These are phyloP conservation scores for Steromphala cineraria DNA, from an alignment of 2,888 invertebrate genomes.

Conservation along the genomic window DNA sequence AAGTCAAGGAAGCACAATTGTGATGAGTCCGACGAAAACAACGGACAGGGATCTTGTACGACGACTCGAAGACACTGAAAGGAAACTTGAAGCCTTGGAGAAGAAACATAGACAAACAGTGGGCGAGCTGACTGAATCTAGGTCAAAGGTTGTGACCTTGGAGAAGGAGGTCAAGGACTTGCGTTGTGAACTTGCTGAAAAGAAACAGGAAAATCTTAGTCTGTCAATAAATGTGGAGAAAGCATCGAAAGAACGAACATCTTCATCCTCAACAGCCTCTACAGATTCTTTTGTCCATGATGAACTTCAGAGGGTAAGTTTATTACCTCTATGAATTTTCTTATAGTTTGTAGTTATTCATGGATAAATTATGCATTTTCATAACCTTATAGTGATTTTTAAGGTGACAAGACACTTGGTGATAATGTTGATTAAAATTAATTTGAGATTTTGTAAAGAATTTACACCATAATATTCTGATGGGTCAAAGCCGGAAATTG, in stretches of 20 bases:
- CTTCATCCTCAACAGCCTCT: not conserved
- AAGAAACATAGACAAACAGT: constrained; percentile 35
- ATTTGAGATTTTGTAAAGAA: too few species aligned
- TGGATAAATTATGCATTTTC: not conserved
- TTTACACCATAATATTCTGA: too few species aligned
- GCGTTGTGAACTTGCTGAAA: constrained; percentile 31
- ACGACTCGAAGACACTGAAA: constrained; percentile 14
- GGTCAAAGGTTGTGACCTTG: constrained; percentile 23
- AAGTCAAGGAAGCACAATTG: not conserved
- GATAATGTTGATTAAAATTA: too few species aligned
- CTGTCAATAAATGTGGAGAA: constrained; percentile 33
- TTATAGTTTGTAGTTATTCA: not conserved
- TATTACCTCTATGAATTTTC: not conserved
- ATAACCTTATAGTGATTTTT: not conserved
- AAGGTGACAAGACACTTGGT: too few species aligned
- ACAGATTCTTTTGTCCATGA: constrained; percentile 22
- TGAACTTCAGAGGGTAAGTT: constrained; percentile 34
- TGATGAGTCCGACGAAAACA: not conserved
- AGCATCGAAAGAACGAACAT: not conserved
- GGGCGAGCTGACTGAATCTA: constrained; percentile 20
- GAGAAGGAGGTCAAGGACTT: constrained; percentile 42
- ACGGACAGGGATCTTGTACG: not conserved
- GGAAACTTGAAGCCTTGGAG: constrained; percentile 36
- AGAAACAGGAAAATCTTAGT: constrained; percentile 11
- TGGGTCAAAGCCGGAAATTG: too few species aligned